phyloP scores from a whole-genome alignment of 2,888 invertebrate species.

The Cremastinae sp. region DNA sequence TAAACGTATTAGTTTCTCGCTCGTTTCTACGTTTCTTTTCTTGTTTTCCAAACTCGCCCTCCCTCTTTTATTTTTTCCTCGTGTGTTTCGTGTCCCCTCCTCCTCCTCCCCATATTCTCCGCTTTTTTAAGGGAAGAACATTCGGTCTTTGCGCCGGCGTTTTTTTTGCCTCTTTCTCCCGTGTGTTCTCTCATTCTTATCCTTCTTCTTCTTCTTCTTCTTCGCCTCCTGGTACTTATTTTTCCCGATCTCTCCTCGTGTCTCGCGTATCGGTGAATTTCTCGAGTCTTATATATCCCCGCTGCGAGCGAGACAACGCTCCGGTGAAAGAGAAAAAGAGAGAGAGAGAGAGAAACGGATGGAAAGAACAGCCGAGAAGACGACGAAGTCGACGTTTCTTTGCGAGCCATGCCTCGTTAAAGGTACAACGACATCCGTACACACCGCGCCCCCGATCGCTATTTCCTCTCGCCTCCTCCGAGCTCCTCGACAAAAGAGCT shows the following conservation, averaged over 20 bases:
- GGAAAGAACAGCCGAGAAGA: slow-evolving; percentile 22
- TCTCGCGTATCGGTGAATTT: slow-evolving; percentile 52
- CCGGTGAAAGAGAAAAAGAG: neutral
- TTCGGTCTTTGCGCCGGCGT: neutral
- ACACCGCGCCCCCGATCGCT: slow-evolving; percentile 55
- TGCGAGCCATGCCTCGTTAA: slow-evolving; percentile 52
- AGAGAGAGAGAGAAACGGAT: slow-evolving; percentile 34
- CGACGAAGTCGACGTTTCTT: slow-evolving; percentile 34
- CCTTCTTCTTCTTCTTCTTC: slow-evolving; percentile 37
- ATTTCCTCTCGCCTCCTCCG: slow-evolving; percentile 45
- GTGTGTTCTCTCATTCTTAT: slow-evolving; percentile 4
- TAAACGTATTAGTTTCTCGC: slow-evolving; percentile 17
- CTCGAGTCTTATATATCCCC: slow-evolving; percentile 19
- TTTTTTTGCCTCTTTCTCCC: neutral
- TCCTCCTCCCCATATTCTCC: neutral
- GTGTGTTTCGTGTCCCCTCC: neutral
- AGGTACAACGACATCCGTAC: slow-evolving; percentile 51
- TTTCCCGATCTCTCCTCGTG: slow-evolving; percentile 27
- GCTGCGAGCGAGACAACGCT: slow-evolving; percentile 28
- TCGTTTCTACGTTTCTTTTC: slow-evolving; percentile 7
- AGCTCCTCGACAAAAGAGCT: slow-evolving; percentile 21
- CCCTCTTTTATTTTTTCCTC: slow-evolving; percentile 2
- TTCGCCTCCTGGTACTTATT: slow-evolving; percentile 32
- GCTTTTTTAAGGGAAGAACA: too few relatives aligned
- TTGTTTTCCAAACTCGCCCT: neutral